Evolutionary conservation across 2,797 vertebrate genomes (phyloP).

Genomic region (Dermochelys coriacea): DNA sequence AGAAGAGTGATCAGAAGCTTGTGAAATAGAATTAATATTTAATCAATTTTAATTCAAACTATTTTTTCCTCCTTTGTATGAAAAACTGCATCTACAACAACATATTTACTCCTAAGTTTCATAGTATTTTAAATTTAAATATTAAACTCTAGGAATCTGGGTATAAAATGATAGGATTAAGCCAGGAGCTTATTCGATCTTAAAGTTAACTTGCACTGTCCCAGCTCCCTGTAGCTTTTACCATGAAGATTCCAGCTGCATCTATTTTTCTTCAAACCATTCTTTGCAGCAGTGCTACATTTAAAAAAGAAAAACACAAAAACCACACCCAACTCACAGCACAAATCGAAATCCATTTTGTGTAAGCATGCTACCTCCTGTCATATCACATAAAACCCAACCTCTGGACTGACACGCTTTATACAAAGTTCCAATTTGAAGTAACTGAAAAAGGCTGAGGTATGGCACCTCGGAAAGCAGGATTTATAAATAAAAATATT

Average conservation of each 20-base stretch:
- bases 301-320: conserved; percentile 18
- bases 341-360: conserved; percentile 40
- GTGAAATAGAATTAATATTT: background rate
- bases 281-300: background rate
- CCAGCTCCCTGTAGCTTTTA: background rate
- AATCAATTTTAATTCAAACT: background rate
- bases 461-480: conserved; percentile 11
- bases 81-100: background rate
- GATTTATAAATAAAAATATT: conserved; percentile 45
- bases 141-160: conserved; percentile 6
- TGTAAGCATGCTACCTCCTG: conserved; percentile 17
- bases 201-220: background rate
- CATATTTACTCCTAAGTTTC: background rate
- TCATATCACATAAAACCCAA: conserved; percentile 8
- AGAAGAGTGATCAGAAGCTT: background rate
- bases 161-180: background rate
- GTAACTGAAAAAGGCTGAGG: conserved; percentile 49
- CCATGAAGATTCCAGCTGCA: background rate
- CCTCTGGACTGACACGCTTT: conserved; percentile 50
- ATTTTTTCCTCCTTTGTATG: background rate
- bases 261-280: background rate
- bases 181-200: background rate
- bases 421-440: conserved; percentile 41
- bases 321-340: background rate
- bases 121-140: background rate